These are phyloP conservation scores for Telenomus remus DNA, from an alignment of 1,140 invertebrate genomes.

Conservation along the genomic window DNA sequence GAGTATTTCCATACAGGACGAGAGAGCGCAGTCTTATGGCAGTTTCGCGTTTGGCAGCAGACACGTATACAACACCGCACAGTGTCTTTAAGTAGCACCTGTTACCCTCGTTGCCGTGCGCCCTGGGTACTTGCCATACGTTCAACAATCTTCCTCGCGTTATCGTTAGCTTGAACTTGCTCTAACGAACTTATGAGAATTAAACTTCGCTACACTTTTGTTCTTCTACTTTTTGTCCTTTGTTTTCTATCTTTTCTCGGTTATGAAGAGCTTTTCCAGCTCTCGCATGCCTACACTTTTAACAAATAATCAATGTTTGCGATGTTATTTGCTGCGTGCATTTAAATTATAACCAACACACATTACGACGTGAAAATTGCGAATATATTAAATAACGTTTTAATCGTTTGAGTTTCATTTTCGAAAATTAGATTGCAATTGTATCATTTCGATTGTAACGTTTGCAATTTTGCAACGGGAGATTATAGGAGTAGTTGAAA, in stretches of 20 bases:
- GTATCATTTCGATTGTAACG: slow-evolving; percentile 23
- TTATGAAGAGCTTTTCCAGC: background rate
- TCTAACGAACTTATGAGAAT: slow-evolving; percentile 54
- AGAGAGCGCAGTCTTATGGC: slow-evolving; percentile 58
- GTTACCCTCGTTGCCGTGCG: slow-evolving; percentile 64
- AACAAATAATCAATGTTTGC: slow-evolving; percentile 44
- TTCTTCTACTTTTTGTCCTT: background rate
- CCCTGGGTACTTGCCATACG: slow-evolving; percentile 49
- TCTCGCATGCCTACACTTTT: slow-evolving; percentile 38
- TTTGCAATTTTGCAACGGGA: slow-evolving; percentile 28
- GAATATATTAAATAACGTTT: slow-evolving; percentile 40
- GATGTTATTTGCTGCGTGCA: slow-evolving; percentile 28
- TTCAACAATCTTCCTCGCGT: slow-evolving; percentile 40
- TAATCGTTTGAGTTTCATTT: slow-evolving; percentile 24
- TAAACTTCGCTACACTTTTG: slow-evolving; percentile 39
- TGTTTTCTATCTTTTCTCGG: background rate
- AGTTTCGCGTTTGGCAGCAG: slow-evolving; percentile 54
- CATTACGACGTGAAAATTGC: slow-evolving; percentile 32
- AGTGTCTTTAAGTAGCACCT: slow-evolving; percentile 67
- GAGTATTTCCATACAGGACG: slow-evolving; percentile 62
- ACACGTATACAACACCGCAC: slow-evolving; percentile 28
- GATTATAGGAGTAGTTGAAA: background rate
- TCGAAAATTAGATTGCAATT: slow-evolving; percentile 36
- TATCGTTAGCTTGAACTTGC: slow-evolving; percentile 47
- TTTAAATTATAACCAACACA: slow-evolving; percentile 39